Evolutionary conservation across 2,797 vertebrate genomes (phyloP).

Genomic region (Botia kubotai): DNA sequence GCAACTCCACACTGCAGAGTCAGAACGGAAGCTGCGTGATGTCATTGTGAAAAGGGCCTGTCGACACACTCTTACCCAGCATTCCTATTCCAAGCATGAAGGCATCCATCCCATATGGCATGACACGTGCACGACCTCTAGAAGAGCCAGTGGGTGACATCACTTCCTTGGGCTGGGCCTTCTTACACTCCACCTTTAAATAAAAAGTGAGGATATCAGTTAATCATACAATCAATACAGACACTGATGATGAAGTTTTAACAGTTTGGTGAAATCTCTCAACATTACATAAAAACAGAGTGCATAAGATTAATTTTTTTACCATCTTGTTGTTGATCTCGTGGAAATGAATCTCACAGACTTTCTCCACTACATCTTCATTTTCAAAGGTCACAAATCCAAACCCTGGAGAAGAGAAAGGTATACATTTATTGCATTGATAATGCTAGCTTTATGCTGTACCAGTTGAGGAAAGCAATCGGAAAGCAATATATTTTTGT

Average conservation of each 20-base stretch:
- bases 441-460: too few species aligned
- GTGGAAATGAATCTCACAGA: conserved; percentile 98
- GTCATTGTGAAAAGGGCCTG: too few species aligned
- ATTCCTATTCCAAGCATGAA: conserved; percentile 99
- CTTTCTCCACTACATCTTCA: conserved; percentile 98
- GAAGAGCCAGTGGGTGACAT: conserved; percentile 98
- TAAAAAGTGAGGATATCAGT: background rate
- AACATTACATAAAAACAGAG: background rate
- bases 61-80: conserved; percentile 84
- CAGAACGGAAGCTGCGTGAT: too few species aligned
- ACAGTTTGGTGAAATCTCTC: background rate
- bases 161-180: conserved; percentile 98
- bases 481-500: too few species aligned
- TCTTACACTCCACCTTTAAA: conserved; percentile 97
- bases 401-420: conserved; percentile 81
- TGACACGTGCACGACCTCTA: conserved; percentile 94
- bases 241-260: background rate
- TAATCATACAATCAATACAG: background rate
- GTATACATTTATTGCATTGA: background rate
- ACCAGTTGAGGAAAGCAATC: too few species aligned
- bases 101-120: conserved; percentile 99
- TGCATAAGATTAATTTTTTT: conserved; percentile 62
- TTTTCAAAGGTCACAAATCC: conserved; percentile 98
- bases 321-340: conserved; percentile 99
- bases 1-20: too few species aligned